A percentile compares a stretch with the other conserved stretches of the same genome.
These are phyloP conservation scores for Trilocha varians DNA, from an alignment of 2,888 invertebrate genomes.

Conservation along the genomic window DNA sequence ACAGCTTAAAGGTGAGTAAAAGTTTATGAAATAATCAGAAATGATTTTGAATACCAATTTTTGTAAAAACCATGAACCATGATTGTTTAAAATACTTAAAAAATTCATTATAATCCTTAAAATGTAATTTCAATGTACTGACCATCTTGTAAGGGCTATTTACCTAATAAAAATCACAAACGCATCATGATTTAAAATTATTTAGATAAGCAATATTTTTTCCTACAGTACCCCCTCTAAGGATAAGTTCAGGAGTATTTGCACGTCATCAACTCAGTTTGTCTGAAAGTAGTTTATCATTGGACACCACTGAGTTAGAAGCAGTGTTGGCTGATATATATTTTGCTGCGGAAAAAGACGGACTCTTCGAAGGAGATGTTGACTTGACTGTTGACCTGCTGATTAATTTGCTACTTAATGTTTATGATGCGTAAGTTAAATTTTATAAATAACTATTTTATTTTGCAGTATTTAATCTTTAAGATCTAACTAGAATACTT, in stretches of 20 bases:
- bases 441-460: neutral
- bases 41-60: no score
- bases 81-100: no score
- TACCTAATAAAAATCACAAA: neutral
- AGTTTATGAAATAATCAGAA: neutral
- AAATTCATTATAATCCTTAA: no score
- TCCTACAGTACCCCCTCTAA: conserved; percentile 55
- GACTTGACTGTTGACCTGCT: conserved; percentile 77
- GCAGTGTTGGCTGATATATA: conserved; percentile 82
- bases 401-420: conserved; percentile 77
- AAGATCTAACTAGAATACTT: no score
- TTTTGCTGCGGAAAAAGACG: conserved; percentile 80
- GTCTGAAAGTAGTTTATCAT: conserved; percentile 77
- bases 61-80: no score
- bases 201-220: conserved; percentile 6
- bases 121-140: no score
- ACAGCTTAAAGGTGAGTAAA: conserved; percentile 73
- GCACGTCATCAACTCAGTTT: conserved; percentile 79
- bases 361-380: conserved; percentile 73
- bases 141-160: no score
- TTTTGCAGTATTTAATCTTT: no score
- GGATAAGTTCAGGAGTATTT: conserved; percentile 80
- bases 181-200: conserved; percentile 4
- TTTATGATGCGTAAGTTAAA: conserved; percentile 75
- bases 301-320: conserved; percentile 80